Evolutionary conservation across 1,140 invertebrate species (phyloP).

Genomic region (Platorchestia sp.): DNA sequence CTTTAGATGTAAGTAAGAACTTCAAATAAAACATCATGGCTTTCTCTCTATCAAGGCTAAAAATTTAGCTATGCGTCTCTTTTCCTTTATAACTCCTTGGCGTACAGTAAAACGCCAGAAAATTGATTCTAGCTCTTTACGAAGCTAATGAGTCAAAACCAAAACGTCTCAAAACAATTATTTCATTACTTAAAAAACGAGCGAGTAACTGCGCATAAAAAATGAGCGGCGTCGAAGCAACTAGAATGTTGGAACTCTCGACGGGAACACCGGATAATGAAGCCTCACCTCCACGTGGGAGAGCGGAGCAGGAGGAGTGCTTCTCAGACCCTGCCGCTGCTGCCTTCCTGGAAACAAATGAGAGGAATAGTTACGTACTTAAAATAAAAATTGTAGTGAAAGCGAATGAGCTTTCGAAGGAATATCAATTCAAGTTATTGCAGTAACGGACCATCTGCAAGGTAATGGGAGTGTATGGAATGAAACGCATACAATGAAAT

Average conservation of each 20-base stretch:
- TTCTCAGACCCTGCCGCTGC: background rate
- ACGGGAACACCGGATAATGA: background rate
- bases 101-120: no score
- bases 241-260: no score
- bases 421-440: background rate
- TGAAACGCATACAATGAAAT: background rate
- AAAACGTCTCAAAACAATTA: no score
- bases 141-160: no score
- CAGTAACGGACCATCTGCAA: background rate
- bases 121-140: no score
- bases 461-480: background rate
- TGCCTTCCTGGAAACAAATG: background rate
- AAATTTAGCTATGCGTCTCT: no score
- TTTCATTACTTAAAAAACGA: background rate
- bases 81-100: no score
- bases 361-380: background rate
- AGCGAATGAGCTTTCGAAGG: background rate
- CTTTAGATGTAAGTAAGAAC: no score
- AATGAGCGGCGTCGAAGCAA: no score
- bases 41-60: no score
- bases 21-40: no score
- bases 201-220: no score
- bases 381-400: background rate
- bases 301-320: background rate
- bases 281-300: background rate